Evolutionary conservation across 30 jellyfish, hydroid and myxozoan species (phyloP).

Genomic region (Hydractinia symbiolongicarpus): DNA sequence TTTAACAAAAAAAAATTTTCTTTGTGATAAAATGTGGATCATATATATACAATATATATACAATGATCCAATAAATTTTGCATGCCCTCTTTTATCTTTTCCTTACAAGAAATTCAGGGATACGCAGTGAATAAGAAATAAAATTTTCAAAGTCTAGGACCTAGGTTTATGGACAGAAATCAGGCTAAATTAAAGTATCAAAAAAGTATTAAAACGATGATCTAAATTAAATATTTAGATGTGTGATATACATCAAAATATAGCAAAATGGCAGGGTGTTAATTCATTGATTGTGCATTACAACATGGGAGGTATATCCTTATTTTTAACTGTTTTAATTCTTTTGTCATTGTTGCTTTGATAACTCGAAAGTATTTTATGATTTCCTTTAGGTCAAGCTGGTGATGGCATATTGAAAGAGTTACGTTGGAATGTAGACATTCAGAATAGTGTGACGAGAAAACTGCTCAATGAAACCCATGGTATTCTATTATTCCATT

Average conservation of each 20-base stretch:
- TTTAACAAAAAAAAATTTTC: too few relatives aligned
- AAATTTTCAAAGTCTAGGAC: too few relatives aligned
- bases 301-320: background rate
- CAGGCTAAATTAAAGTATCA: too few relatives aligned
- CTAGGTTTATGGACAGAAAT: too few relatives aligned
- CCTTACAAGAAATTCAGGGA: too few relatives aligned
- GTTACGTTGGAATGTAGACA: slow-evolving; percentile 65
- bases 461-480: slow-evolving; percentile 78
- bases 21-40: too few relatives aligned
- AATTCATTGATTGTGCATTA: background rate
- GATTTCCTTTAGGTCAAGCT: background rate
- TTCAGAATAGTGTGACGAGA: slow-evolving; percentile 53
- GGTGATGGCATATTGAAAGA: slow-evolving; percentile 13
- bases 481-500: slow-evolving; percentile 28
- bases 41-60: too few relatives aligned
- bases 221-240: too few relatives aligned
- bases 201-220: too few relatives aligned
- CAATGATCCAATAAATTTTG: too few relatives aligned
- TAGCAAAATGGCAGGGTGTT: slow-evolving; percentile 4
- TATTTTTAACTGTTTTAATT: background rate
- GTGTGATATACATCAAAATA: background rate
- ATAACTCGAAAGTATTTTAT: background rate
- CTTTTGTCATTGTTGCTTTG: background rate
- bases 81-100: too few relatives aligned
- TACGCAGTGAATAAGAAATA: too few relatives aligned